A percentile compares a stretch with the other conserved stretches of the same genome.
Conservation (phyloP, 2,797 vertebrate genomes). For the Buceros bicornis region DNA sequence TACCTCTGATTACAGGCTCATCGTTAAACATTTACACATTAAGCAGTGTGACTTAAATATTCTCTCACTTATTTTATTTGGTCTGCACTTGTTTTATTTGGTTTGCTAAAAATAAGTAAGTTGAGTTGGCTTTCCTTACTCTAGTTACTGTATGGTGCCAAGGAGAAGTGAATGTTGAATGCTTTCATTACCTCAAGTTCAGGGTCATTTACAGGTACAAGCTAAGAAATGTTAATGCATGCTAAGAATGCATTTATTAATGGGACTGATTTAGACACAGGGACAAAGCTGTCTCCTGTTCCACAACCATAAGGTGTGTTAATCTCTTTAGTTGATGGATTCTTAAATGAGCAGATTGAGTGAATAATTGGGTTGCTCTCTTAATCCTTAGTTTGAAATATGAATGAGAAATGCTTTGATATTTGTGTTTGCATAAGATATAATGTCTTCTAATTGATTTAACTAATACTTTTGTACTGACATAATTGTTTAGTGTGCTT, state of each 20-base stretch:
- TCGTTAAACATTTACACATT: not conserved
- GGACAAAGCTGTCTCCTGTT: constrained; percentile 71
- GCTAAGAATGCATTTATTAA: constrained; percentile 71
- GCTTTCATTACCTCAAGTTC: constrained; percentile 46
- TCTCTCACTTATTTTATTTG: constrained; percentile 55
- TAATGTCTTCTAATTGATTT: constrained; percentile 77
- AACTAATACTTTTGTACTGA: constrained; percentile 33
- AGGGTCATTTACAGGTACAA: constrained; percentile 61
- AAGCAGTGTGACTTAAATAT: constrained; percentile 50
- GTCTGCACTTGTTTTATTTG: constrained; percentile 55
- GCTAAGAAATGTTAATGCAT: constrained; percentile 72
- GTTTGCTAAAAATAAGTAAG: constrained; percentile 38
- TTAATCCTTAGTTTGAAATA: constrained; percentile 78
- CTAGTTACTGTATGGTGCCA: not conserved
- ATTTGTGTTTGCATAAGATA: constrained; percentile 71
- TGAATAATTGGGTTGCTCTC: constrained; percentile 78
- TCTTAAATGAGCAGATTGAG: constrained; percentile 76
- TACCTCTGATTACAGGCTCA: not conserved
- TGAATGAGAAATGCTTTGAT: constrained; percentile 72
- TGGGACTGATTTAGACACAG: constrained; percentile 53
- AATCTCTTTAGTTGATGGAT: constrained; percentile 78
- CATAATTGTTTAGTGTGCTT: not conserved
- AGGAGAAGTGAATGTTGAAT: constrained; percentile 28
- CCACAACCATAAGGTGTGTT: constrained; percentile 70
- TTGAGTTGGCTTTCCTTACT: not conserved